Evolutionary conservation across 2,888 invertebrate species (phyloP), one percentile per base, ranked within the genome.

Genomic region (Creontiades dilutus): DNA sequence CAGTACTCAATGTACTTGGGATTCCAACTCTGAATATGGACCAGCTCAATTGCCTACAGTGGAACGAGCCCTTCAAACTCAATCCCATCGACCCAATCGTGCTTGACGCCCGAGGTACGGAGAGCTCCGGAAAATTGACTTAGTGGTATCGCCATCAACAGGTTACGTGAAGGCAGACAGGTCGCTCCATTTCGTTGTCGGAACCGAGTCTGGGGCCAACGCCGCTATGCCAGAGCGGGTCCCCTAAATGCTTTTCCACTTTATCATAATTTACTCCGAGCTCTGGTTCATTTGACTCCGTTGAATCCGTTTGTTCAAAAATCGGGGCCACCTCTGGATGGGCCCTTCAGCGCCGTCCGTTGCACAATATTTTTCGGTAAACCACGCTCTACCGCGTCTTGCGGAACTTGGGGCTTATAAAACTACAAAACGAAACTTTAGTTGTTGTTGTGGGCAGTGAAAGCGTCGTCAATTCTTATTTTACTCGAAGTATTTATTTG

Each of bases 211-310:
- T 37, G 37, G 37, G 37, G 37, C 37, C 37, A 37, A 37, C 37
- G 7, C 7, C 11, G 68, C 68, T 23, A 68, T 68, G 68, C 68
- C 68, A 68, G 68, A 68, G 68, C 68, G 68, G 27, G 27, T 13
- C 68, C 23, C 27, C 19, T 68, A 68, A 68, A 68, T 68, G 68
- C 19, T 68, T 23, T 68, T 68, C 68, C 68, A 68, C 68, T 68
- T 68, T 68, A 68, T 68, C 68, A 68, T 68, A 68, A 68, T 68
- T 68, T 68, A 68, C 68, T 68, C 23, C 23, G 68, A 68, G 68
- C 68, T 68, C 68, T 68, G 68, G 68, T 68, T 68, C 68, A 68
- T 68, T 68, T 68, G 68, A 68, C 68, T 68, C 68, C 23, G 68
- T 13, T 14, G 68, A 68, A 57, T 68, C 23, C 68, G 68, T 68